Conservation (phyloP, 2,888 invertebrate genomes). For the Heliconius erato region DNA sequence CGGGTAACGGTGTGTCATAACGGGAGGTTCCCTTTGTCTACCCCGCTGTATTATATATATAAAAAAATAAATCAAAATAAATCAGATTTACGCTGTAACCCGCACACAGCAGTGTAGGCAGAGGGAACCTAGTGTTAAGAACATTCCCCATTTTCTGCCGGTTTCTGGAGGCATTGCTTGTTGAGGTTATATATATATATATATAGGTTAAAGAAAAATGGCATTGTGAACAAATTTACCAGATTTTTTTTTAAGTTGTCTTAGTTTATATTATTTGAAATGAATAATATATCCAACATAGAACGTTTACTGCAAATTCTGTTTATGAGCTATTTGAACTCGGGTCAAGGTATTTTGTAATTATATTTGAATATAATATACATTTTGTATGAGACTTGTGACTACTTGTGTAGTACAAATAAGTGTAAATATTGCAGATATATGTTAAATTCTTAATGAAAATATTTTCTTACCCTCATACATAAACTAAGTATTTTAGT, state of each 20-base stretch:
- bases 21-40: no score
- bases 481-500: no score
- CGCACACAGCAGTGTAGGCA: no score
- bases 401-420: background rate
- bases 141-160: no score
- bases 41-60: no score
- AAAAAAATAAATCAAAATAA: no score
- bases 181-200: no score
- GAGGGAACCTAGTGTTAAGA: no score
- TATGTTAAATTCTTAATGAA: background rate
- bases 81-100: no score
- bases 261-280: background rate
- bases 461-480: no score
- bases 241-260: constrained; percentile 1
- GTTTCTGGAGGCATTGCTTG: no score
- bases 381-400: background rate
- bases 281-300: background rate
- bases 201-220: background rate
- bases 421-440: background rate
- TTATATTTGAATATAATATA: constrained; percentile 10
- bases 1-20: no score
- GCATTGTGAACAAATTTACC: background rate
- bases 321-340: constrained; percentile 33
- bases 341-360: constrained; percentile 34
- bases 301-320: background rate